Evolutionary conservation across 1,140 invertebrate genomes (phyloP), one percentile per base, ranked within the genome.

Genomic region (Zaprionus ghesquierei): DNA sequence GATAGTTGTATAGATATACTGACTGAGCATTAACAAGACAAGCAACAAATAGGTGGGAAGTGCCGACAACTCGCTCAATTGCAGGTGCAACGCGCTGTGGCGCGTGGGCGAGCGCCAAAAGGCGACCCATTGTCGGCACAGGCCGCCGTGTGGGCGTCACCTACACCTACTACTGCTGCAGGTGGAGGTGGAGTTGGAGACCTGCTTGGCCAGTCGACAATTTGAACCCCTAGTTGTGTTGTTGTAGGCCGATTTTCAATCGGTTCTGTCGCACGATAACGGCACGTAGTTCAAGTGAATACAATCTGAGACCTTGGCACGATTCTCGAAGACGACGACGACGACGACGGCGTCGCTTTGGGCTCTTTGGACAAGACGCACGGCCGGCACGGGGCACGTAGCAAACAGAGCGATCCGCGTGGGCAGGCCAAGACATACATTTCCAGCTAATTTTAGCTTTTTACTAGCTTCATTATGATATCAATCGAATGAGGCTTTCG

Each of bases 231-330:
- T 46, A 20, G 15, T 9, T 38, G n/a, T 46, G 41, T 46, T 25
- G 58, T 84, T 84, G 81, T 77, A 53, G 69, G 69, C 69, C 69
- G 62, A 58, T 65, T 59, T 15, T 41, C 35, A n/a, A n/a, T 15
- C n/a, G 2, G 62, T 71, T 71, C 33, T 33, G 64, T 70, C 66
- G 56, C 64, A 75, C 72, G 82, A 86, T 86, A 82, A 81, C 75
- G 65, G 81, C 82, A 87, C 82, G 79, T 87, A 89, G 79, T 82
- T 89, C 82, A 68, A 64, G 50, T 51, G 84, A 89, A 89, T 46
- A 79, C 64, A 87, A 87, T 87, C 76, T 70, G 76, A 87, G 82
- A 87, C 82, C 82, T 87, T 87, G 82, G 84, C 82, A 89, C 82
- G 82, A 87, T 87, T 87, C 82, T 63, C 50, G n/a, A 15, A 3